These are phyloP conservation scores for Equus quagga DNA, from an alignment of 2,113 vertebrate species.

Conservation along the genomic window DNA sequence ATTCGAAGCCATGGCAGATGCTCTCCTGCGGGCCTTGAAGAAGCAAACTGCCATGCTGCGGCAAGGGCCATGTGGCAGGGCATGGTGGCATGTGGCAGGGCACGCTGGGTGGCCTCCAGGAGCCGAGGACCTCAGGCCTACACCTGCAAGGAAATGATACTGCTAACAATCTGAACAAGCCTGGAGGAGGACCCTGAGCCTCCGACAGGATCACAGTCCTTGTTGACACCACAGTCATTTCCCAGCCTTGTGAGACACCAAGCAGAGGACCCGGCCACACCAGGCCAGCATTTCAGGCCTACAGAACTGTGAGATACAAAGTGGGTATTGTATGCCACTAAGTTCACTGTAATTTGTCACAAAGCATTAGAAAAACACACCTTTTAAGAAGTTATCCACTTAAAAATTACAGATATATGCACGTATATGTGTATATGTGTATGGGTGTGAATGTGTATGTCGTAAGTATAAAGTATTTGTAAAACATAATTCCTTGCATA, in stretches of 20 bases:
- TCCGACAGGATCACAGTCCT: background rate
- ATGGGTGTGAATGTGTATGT: background rate
- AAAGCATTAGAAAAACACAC: background rate
- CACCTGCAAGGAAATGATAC: background rate
- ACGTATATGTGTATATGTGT: background rate
- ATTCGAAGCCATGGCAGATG: background rate
- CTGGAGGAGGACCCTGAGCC: background rate
- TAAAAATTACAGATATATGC: background rate
- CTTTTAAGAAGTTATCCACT: background rate
- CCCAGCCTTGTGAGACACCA: background rate
- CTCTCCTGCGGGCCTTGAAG: background rate
- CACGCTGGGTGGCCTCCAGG: background rate
- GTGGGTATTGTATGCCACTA: background rate
- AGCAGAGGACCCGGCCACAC: background rate
- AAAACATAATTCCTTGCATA: conserved; percentile 8
- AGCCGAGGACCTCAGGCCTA: background rate
- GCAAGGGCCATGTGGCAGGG: background rate
- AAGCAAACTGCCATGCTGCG: background rate
- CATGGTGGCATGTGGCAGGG: background rate
- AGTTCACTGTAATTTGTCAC: background rate
- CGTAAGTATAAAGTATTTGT: background rate
- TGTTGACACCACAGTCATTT: no score
- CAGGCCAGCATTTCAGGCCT: background rate
- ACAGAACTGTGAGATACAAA: background rate
- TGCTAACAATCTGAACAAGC: background rate